A percentile compares a stretch with the other conserved stretches of the same genome.
phyloP scores from a whole-genome alignment of 2,888 invertebrate genomes.

The Hesperia comma region DNA sequence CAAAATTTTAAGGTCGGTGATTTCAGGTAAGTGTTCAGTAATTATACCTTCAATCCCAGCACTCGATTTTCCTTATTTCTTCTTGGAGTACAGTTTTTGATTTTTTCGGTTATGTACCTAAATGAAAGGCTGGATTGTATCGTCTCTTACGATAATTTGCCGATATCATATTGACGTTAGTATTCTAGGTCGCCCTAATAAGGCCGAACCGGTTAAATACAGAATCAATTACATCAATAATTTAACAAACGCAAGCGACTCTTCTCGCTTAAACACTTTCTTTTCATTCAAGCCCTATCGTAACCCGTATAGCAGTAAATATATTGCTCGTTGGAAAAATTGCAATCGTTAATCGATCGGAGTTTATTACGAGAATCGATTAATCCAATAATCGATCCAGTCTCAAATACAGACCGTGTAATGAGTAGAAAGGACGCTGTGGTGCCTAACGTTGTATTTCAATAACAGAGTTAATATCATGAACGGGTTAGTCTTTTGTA shows the following conservation, averaged over 20 bases:
- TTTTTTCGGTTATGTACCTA: too few species aligned
- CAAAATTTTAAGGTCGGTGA: too few species aligned
- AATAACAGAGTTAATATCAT: neutral
- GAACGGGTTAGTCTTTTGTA: too few species aligned
- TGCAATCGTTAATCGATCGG: slow-evolving; percentile 28
- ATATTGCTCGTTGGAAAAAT: slow-evolving; percentile 22
- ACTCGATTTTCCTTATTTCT: too few species aligned
- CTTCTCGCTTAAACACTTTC: slow-evolving; percentile 16
- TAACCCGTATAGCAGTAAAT: slow-evolving; percentile 18
- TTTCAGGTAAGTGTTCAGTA: too few species aligned
- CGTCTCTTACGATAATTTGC: too few species aligned
- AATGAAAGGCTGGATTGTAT: too few species aligned
- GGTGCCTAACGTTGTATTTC: neutral
- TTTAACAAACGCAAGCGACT: neutral
- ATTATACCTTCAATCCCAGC: too few species aligned
- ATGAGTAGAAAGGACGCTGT: slow-evolving; percentile 5
- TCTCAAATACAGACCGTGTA: slow-evolving; percentile 1
- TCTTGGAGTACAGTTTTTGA: too few species aligned
- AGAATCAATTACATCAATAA: neutral
- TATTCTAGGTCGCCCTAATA: too few species aligned
- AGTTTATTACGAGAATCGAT: slow-evolving; percentile 35
- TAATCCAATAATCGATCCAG: slow-evolving; percentile 35
- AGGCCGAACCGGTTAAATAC: too few species aligned
- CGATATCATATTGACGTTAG: too few species aligned
- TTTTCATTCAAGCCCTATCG: slow-evolving; percentile 19